Conservation (phyloP, 2,113 vertebrate genomes). For the Typhlomys cinereus region DNA sequence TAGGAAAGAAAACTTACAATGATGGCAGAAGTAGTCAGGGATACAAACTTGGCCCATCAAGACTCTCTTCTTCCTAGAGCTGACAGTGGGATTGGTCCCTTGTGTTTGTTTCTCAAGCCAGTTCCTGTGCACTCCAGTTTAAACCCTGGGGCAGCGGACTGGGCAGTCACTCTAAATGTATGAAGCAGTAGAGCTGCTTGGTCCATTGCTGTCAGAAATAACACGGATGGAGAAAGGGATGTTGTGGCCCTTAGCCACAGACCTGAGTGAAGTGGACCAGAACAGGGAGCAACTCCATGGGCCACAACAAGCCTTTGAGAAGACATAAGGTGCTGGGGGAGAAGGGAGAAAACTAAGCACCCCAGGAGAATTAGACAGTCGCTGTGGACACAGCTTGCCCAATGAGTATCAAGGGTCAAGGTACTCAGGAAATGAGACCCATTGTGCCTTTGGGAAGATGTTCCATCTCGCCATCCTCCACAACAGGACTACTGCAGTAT, state of each 20-base stretch:
- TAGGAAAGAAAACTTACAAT: neutral
- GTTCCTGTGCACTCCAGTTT: neutral
- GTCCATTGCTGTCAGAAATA: neutral
- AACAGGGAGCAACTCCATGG: accelerated
- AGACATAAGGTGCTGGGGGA: accelerated
- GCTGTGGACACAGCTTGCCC: accelerated
- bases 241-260: neutral
- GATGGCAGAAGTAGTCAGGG: neutral
- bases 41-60: neutral
- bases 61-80: neutral
- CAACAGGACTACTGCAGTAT: accelerated
- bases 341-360: neutral
- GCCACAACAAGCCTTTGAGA: neutral
- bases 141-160: neutral
- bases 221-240: neutral
- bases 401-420: neutral
- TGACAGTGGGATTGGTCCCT: neutral
- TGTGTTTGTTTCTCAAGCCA: too few relatives aligned
- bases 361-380: neutral
- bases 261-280: neutral
- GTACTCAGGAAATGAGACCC: neutral
- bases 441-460: neutral
- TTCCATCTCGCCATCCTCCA: neutral
- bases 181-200: neutral
- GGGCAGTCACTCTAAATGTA: neutral